Base-by-base conservation (phyloP, 2,113 vertebrate species). In the human region DNA sequence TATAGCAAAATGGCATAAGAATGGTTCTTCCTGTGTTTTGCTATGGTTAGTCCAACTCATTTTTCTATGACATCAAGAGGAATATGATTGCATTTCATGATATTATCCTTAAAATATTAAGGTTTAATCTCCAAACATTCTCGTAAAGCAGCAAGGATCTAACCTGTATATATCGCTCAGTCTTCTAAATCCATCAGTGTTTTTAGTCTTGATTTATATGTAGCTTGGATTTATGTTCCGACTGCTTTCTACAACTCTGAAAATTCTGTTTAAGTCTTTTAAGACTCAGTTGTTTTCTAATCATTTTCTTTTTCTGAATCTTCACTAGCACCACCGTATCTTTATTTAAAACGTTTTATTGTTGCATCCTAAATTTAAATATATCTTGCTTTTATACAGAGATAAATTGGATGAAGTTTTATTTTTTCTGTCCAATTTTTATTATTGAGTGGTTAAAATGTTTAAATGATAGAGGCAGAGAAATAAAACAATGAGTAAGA, bases 281-380 rank as follows among this genome's bases (percentile, higher is more conserved):
- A 68, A 61, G 8, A 83, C 30, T 61, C 7, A 48, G 0, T 40
- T 4, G 35, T 89, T 76, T 86, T 25, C 20, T 70, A 81, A 70
- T 94, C 2, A 35, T 94, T 96, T 81, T 23, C 57, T 80, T 85
- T 95, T 92, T 79, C 23, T 84, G n/a, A 93, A 80, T 95, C 78
- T 81, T 75, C 38, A 57, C 52, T 75, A 57, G 22, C 22, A 82
- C n/a, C 32, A 70, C 7, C 22, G 0, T 81, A 76, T 70, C 23
- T 35, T 94, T 91, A 70, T 61, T 66, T 96, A 76, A 84, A 80
- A 91, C 6, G 45, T 50, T 84, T 92, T 73, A 59, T 70, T 82
- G 9, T 66, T 35, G 73, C 38, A 64, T 85, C 91, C 57, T 40
- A 78, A 10, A 43, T 78, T 86, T 93, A 40, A 79, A 85, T 79